Base-by-base conservation (phyloP, 2,113 vertebrate genomes). In the Sylvilagus bachmani region DNA sequence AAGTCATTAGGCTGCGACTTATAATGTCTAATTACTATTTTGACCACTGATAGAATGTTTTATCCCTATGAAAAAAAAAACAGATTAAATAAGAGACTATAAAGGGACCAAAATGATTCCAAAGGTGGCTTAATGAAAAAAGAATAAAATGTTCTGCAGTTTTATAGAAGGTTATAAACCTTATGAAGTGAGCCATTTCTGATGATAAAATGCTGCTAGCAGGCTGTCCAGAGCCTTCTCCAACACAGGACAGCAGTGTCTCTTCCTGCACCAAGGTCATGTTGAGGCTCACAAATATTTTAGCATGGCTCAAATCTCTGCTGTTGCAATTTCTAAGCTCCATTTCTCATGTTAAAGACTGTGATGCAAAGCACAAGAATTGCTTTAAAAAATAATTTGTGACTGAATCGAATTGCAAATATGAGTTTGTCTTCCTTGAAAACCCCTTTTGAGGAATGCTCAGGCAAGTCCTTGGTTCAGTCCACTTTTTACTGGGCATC, bases 81-180 rank as follows among this genome's bases (percentile, higher is more conserved):
- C 55, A 14, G 13, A 97, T 98, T 95, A 86, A 93, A 97, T 82
- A 97, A 91, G 90, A 97, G 91, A 95, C 70, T 73, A 89, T 96
- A 98, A 97, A 96, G 97, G 33, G 93, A 96, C 90, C 71, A 95
- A 93, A 98, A 97, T 90, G 61, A 96, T 86, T 98, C 91, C 96
- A 96, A 96, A 70, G 96, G 77, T 85, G 91, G 90, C 53, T 92
- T 98, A 98, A 98, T 96, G 33, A 61, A 96, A 97, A 98, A 97
- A 97, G 91, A 22, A 90, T 66, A 96, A 96, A 97, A 75, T 22
- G 51, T 96, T 95, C 83, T 74, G 31, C 70, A 75, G n/a, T 96
- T 98, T 97, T 97, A 96, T 95, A 96, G 85, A 97, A 0, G 2
- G 93, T 92, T 95, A 78, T 97, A 96, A 98, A 97, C 95, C 96